Conservation (phyloP, 2,888 invertebrate genomes). For the Melinaea marsaeus region DNA sequence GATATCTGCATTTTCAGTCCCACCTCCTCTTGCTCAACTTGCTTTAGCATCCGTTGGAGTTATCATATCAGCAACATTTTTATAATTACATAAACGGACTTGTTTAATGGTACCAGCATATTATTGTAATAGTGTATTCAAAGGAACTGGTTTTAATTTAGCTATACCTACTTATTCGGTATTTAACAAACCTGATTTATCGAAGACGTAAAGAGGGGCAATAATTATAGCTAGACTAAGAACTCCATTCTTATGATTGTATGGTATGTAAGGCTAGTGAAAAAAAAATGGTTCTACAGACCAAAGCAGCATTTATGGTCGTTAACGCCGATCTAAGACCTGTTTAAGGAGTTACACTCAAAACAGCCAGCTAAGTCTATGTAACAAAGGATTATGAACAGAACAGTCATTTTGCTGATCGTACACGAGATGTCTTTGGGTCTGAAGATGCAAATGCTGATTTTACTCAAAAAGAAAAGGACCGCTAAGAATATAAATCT, state of each 20-base stretch:
- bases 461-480: conserved; percentile 66
- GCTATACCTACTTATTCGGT: no score
- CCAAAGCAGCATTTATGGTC: conserved; percentile 47
- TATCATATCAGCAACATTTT: no score
- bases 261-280: no score
- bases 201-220: no score
- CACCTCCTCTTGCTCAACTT: conserved; percentile 60
- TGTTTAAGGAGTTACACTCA: conserved; percentile 73
- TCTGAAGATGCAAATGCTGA: conserved; percentile 80
- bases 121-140: no score
- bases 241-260: no score
- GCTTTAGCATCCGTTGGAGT: conserved; percentile 54
- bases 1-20: conserved; percentile 67
- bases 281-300: conserved; percentile 40
- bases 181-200: no score
- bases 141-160: no score
- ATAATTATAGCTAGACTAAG: no score
- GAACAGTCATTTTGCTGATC: conserved; percentile 72
- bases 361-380: conserved; percentile 84
- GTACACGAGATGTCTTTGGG: conserved; percentile 77
- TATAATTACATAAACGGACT: no score
- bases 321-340: conserved; percentile 41
- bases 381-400: conserved; percentile 70
- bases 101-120: no score
- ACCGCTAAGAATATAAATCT: conserved; percentile 82